phyloP scores from a whole-genome alignment of 1,140 invertebrate genomes.

The Pentalonia nigronervosa region DNA sequence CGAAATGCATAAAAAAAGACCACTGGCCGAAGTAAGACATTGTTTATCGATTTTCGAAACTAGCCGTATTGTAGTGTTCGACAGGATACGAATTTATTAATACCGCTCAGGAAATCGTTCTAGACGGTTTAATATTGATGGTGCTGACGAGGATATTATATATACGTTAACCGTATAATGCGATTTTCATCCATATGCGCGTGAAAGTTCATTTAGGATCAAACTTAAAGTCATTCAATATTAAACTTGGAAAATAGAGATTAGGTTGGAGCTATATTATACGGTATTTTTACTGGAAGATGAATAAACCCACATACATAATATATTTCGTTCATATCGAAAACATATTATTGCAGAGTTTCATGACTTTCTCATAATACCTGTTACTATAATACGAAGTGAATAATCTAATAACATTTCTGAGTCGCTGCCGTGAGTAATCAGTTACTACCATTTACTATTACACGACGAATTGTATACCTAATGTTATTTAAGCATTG shows the following conservation, averaged over 20 bases:
- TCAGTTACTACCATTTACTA: background rate
- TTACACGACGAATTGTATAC: background rate
- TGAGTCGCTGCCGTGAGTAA: background rate
- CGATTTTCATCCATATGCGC: background rate
- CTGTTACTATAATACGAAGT: background rate
- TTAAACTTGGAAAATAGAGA: constrained; percentile 32
- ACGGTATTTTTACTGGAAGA: background rate
- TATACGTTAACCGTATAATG: background rate
- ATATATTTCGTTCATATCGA: background rate
- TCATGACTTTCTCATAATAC: background rate
- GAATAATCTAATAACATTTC: background rate
- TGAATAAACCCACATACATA: background rate
- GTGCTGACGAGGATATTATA: background rate
- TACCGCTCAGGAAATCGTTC: background rate
- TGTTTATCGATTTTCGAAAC: background rate
- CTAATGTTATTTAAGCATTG: background rate
- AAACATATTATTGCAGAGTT: background rate
- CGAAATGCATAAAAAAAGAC: background rate
- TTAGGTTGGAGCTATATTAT: background rate
- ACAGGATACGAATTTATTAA: background rate
- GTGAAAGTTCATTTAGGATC: constrained; percentile 27
- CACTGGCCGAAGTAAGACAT: background rate
- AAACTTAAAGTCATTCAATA: constrained; percentile 34
- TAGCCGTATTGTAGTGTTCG: background rate
- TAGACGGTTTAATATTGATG: background rate